Percentiles rank a stretch among this genome's conserved stretches.
Conservation (phyloP, 1,140 invertebrate species). For the Drosophila sturtevanti region DNA sequence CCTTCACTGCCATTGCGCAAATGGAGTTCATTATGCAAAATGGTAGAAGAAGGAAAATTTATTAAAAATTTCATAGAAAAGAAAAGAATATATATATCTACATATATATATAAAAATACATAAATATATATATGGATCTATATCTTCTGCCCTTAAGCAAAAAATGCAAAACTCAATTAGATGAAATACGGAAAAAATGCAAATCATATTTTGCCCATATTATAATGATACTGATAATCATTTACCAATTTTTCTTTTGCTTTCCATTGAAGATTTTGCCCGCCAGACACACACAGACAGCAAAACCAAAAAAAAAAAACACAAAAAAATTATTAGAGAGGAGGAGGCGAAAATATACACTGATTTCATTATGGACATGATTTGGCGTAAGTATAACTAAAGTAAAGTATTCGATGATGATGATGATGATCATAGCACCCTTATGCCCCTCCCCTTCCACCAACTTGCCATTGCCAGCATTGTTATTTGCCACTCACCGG, state of each 20-base stretch:
- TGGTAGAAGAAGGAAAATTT: constrained; percentile 56
- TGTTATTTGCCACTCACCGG: constrained; percentile 6
- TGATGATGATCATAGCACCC: constrained; percentile 28
- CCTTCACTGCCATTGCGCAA: constrained; percentile 35
- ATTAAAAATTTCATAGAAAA: constrained; percentile 38
- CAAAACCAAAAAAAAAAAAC: too few species aligned
- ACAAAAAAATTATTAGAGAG: neutral
- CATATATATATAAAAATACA: constrained; percentile 35
- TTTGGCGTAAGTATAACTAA: constrained; percentile 38
- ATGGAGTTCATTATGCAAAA: constrained; percentile 55
- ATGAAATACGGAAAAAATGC: constrained; percentile 46
- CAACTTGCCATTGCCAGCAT: neutral
- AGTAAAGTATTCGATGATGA: constrained; percentile 40
- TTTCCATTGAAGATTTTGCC: constrained; percentile 8
- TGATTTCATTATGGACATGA: constrained; percentile 59
- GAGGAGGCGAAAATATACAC: constrained; percentile 3
- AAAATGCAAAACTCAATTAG: constrained; percentile 68
- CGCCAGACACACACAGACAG: constrained; percentile 18
- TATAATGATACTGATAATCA: constrained; percentile 65
- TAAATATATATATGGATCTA: constrained; percentile 46
- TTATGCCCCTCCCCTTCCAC: neutral
- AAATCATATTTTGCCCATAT: constrained; percentile 52
- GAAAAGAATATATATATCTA: constrained; percentile 52
- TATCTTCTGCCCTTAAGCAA: constrained; percentile 36
- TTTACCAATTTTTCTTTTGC: constrained; percentile 22